phyloP scores from a whole-genome alignment of 2,113 vertebrate genomes.

The Capreolus pygargus region DNA sequence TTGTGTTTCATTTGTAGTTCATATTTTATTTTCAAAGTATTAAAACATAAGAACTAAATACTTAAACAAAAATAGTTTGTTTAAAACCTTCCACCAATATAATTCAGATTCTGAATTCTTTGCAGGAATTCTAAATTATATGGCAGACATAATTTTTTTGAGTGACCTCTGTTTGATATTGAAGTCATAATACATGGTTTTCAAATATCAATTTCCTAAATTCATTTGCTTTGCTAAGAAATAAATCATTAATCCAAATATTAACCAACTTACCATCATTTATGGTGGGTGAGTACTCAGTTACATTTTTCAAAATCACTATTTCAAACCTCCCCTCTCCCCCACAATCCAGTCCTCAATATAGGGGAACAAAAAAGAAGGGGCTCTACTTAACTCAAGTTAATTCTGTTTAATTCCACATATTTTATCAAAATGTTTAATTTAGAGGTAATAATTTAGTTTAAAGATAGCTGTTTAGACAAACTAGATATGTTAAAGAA shows the following conservation, averaged over 20 bases:
- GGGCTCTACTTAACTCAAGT: neutral
- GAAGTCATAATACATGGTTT: neutral
- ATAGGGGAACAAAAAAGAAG: neutral
- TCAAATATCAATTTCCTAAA: neutral
- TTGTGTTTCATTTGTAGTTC: neutral
- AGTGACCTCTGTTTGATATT: neutral
- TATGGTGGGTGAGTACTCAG: neutral
- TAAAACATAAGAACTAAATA: neutral
- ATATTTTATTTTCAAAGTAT: constrained; percentile 1
- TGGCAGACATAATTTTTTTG: neutral
- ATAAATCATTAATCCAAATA: constrained; percentile 38
- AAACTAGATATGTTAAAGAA: constrained; percentile 66
- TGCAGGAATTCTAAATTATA: neutral
- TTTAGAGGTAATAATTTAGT: constrained; percentile 74
- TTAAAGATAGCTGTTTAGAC: constrained; percentile 76
- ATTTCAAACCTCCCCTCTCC: neutral
- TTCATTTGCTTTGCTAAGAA: constrained; percentile 27
- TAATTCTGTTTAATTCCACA: constrained; percentile 32
- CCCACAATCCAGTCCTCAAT: neutral
- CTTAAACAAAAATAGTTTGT: neutral
- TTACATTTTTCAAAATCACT: constrained; percentile 9
- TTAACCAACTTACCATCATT: neutral
- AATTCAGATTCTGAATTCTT: neutral
- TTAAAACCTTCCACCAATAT: neutral
- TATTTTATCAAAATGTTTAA: constrained; percentile 71